A percentile compares a stretch with the other conserved stretches of the same genome.
Conservation (phyloP, 2,888 invertebrate species). For the Lasioglossum vierecki region DNA sequence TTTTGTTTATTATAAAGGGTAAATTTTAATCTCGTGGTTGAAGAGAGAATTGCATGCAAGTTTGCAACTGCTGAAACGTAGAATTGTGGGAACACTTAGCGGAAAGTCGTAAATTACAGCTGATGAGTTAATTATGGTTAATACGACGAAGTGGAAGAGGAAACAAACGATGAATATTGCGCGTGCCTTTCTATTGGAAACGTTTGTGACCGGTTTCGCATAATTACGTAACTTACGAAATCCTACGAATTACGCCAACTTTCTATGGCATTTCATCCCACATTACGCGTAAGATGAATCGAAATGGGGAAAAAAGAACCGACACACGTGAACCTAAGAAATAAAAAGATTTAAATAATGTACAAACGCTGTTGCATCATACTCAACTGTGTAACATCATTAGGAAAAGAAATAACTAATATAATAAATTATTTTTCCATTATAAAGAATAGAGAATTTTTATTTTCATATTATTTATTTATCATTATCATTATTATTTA, state of each 20-base stretch:
- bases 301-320: background rate
- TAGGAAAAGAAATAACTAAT: too few species aligned
- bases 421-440: too few species aligned
- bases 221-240: constrained; percentile 30
- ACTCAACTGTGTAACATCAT: too few species aligned
- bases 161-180: background rate
- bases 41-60: background rate
- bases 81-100: background rate
- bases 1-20: too few species aligned
- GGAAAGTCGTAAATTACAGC: background rate
- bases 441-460: too few species aligned
- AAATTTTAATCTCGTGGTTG: too few species aligned
- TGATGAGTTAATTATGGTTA: background rate
- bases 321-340: background rate
- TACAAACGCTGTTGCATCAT: too few species aligned
- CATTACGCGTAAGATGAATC: background rate
- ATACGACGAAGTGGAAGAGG: background rate
- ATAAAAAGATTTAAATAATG: too few species aligned
- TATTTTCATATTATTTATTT: too few species aligned
- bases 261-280: background rate
- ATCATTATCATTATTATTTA: too few species aligned
- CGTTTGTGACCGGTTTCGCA: constrained; percentile 31
- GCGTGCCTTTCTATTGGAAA: constrained; percentile 26
- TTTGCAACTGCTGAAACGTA: background rate
- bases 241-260: background rate